Evolutionary conservation across 1,140 invertebrate species (phyloP).

Genomic region (Trichomalopsis sarcophagae): DNA sequence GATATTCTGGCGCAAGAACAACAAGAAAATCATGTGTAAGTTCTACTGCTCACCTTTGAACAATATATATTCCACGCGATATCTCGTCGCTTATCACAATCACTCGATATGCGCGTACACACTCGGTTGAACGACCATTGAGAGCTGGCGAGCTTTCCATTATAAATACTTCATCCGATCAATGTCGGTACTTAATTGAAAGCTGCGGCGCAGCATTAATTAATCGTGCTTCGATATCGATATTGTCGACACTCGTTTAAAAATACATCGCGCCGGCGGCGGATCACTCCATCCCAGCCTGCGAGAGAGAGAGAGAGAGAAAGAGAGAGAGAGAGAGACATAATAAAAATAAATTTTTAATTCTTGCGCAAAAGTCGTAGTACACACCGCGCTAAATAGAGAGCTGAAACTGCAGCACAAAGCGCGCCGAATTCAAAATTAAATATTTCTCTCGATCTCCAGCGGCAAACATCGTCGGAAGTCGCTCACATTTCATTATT

Average conservation of each 20-base stretch:
- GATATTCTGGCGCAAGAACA: slow-evolving; percentile 94
- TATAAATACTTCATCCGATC: not conserved
- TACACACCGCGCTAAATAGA: not conserved
- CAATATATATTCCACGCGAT: not conserved
- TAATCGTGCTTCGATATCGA: not conserved
- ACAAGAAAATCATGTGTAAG: slow-evolving; percentile 88
- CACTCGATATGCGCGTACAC: too few relatives aligned
- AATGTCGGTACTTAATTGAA: not conserved
- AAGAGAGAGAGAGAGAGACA: not conserved
- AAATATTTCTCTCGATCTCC: not conserved
- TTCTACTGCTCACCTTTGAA: not conserved
- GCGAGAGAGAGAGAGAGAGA: not conserved
- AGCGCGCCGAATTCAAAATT: slow-evolving; percentile 1
- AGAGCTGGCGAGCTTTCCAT: not conserved
- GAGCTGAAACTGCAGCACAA: not conserved
- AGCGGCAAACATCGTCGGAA: not conserved
- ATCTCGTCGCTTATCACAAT: not conserved
- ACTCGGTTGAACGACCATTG: too few relatives aligned
- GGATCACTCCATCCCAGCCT: too few relatives aligned
- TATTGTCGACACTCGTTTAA: not conserved
- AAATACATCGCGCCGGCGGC: too few relatives aligned
- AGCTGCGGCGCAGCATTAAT: not conserved
- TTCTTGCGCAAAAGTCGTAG: not conserved
- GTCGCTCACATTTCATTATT: slow-evolving; percentile 3
- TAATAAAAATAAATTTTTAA: slow-evolving; percentile 1